Evolutionary conservation across 2,888 invertebrate genomes (phyloP).

Genomic region (Phrixothrix hirtus): DNA sequence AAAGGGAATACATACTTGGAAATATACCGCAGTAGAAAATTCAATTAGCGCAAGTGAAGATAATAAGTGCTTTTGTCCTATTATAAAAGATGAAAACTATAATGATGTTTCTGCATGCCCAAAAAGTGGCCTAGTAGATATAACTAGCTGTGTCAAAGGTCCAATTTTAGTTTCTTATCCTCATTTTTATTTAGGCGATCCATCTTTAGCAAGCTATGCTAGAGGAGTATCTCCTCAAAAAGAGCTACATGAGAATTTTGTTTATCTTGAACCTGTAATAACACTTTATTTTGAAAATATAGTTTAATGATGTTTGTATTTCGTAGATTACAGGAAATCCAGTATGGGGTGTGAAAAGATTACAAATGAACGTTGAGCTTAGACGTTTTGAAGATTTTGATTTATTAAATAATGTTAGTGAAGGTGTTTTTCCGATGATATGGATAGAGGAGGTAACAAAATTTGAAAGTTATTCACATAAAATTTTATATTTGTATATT

Average conservation of each 20-base stretch:
- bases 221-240: constrained; percentile 60
- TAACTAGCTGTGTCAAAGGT: constrained; percentile 61
- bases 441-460: constrained; percentile 69
- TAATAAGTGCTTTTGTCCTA: constrained; percentile 61
- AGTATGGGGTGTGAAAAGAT: constrained; percentile 58
- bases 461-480: constrained; percentile 25
- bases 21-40: constrained; percentile 57
- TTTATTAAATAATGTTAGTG: constrained; percentile 58
- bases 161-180: constrained; percentile 68
- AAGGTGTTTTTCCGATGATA: constrained; percentile 62
- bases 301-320: too few species aligned
- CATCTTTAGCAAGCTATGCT: constrained; percentile 59
- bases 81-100: constrained; percentile 57
- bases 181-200: constrained; percentile 66
- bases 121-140: constrained; percentile 60
- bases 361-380: constrained; percentile 64
- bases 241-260: constrained; percentile 61
- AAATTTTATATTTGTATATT: constrained; percentile 8
- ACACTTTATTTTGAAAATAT: too few species aligned
- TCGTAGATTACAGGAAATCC: constrained; percentile 61
- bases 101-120: constrained; percentile 58
- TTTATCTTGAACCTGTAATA: constrained; percentile 68
- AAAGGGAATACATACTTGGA: constrained; percentile 57
- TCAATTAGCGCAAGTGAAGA: constrained; percentile 56
- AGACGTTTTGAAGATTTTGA: constrained; percentile 54